These are phyloP conservation scores for Tipula vernalis DNA, from an alignment of 2,888 invertebrate species.

Conservation along the genomic window DNA sequence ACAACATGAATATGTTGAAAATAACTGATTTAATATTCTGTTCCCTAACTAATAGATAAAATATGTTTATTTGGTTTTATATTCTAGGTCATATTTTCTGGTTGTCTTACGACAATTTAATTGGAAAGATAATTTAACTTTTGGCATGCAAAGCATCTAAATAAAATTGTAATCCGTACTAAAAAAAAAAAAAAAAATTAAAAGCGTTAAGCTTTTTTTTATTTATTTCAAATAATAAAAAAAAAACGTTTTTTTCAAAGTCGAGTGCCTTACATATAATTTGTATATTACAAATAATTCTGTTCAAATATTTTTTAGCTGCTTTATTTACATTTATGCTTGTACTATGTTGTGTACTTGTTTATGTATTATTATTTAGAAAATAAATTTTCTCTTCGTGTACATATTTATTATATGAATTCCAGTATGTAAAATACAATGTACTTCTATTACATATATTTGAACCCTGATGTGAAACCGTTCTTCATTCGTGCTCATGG, in stretches of 20 bases:
- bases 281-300: not conserved
- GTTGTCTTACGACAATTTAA: not conserved
- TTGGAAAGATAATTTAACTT: not conserved
- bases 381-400: not conserved
- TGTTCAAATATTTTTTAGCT: not conserved
- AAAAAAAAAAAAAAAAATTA: not conserved
- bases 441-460: not conserved
- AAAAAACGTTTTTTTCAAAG: not conserved
- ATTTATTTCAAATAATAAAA: not conserved
- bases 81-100: not conserved
- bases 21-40: too few species aligned
- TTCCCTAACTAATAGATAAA: not conserved
- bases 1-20: too few species aligned
- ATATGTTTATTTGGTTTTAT: not conserved
- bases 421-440: too few species aligned
- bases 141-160: not conserved
- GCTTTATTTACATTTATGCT: not conserved
- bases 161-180: not conserved
- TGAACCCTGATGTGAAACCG: not conserved
- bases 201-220: not conserved
- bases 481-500: not conserved
- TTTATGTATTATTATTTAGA: not conserved
- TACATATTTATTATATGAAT: not conserved
- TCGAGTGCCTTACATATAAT: not conserved
- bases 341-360: not conserved